A percentile compares a stretch with the other conserved stretches of the same genome.
Conservation (phyloP, 2,797 vertebrate species). For the Mus minutoides region DNA sequence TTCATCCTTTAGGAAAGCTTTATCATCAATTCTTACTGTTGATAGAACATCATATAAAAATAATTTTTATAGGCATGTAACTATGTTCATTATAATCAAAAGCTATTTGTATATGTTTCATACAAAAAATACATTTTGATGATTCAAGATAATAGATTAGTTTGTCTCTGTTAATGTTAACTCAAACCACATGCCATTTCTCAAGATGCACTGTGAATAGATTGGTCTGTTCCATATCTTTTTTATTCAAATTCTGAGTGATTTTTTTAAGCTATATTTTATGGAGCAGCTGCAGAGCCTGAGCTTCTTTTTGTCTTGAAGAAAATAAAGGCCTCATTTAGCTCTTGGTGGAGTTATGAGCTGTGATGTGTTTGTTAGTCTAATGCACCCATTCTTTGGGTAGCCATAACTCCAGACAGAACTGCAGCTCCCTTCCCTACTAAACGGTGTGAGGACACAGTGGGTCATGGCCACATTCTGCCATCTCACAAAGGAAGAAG, state of each 20-base stretch:
- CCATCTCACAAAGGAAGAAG: conserved; percentile 77
- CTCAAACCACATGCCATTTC: conserved; percentile 53
- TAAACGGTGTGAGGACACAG: conserved; percentile 80
- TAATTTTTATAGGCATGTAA: conserved; percentile 63
- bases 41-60: conserved; percentile 10
- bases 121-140: neutral
- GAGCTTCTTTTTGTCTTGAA: conserved; percentile 85
- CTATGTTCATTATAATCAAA: conserved; percentile 2
- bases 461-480: conserved; percentile 82
- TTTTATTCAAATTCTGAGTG: conserved; percentile 79
- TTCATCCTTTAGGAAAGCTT: conserved; percentile 64
- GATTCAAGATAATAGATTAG: conserved; percentile 39
- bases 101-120: conserved; percentile 37
- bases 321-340: conserved; percentile 83
- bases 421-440: conserved; percentile 66
- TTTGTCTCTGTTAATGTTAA: conserved; percentile 49
- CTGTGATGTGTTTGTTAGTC: conserved; percentile 89
- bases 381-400: conserved; percentile 91
- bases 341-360: conserved; percentile 82
- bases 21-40: conserved; percentile 61
- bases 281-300: conserved; percentile 83
- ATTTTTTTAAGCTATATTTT: conserved; percentile 77
- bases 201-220: conserved; percentile 65
- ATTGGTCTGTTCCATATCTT: conserved; percentile 77
- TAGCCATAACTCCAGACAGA: conserved; percentile 86